A percentile compares a stretch with the other conserved stretches of the same genome.
These are phyloP conservation scores for Lymantria monacha DNA, from an alignment of 2,888 invertebrate species.

Conservation along the genomic window DNA sequence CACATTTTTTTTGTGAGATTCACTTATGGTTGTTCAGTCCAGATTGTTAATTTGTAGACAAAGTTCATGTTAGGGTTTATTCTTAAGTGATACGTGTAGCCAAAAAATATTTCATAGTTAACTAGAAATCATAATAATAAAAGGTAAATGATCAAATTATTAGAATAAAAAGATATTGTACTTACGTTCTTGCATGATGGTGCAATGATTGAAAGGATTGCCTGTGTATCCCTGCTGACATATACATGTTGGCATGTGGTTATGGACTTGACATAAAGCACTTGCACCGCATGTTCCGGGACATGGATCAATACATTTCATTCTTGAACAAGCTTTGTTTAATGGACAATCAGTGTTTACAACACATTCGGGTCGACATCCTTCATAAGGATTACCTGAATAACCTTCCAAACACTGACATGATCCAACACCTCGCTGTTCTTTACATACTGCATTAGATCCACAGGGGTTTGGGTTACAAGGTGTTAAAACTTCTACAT, in stretches of 20 bases:
- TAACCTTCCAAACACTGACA: conserved; percentile 85
- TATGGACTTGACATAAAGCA: conserved; percentile 88
- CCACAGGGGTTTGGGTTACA: conserved; percentile 86
- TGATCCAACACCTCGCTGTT: conserved; percentile 84
- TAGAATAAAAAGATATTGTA: conserved; percentile 6
- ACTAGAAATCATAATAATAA: not conserved
- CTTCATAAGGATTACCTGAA: conserved; percentile 90
- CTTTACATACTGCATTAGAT: conserved; percentile 83
- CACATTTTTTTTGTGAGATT: no score
- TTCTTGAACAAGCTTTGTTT: conserved; percentile 86
- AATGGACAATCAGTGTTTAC: conserved; percentile 88
- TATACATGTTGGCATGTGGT: conserved; percentile 87
- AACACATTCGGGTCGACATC: conserved; percentile 88
- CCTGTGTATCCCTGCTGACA: conserved; percentile 86
- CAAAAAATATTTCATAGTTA: not conserved
- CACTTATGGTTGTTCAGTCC: no score
- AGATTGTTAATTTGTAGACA: no score
- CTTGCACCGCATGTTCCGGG: conserved; percentile 89
- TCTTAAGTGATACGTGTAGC: no score
- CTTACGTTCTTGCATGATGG: conserved; percentile 73
- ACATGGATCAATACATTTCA: conserved; percentile 90
- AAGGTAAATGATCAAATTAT: not conserved
- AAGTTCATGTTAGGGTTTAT: no score
- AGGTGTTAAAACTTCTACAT: conserved; percentile 75
- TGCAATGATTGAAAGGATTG: conserved; percentile 85